Evolutionary conservation across 2,113 vertebrate genomes (phyloP).

Genomic region (Diadophis punctatus): DNA sequence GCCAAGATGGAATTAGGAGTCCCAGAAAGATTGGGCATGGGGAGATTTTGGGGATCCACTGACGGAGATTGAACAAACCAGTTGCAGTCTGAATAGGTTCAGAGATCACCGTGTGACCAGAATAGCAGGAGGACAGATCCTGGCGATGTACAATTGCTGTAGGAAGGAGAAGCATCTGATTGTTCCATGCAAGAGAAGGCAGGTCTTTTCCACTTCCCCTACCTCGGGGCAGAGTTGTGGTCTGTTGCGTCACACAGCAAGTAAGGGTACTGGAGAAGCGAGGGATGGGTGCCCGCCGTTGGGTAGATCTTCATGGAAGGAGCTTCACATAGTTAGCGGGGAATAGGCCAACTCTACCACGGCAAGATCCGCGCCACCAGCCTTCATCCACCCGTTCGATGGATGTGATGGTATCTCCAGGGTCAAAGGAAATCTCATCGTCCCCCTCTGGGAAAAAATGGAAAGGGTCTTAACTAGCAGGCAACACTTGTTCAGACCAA

Average conservation of each 20-base stretch:
- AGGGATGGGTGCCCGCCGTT: fast-evolving
- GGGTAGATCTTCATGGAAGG: constrained; percentile 48
- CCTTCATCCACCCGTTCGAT: constrained; percentile 88
- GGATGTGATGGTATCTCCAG: constrained; percentile 81
- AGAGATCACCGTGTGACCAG: neutral
- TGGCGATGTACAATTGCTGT: neutral
- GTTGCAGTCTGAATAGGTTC: neutral
- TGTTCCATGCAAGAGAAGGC: too few relatives aligned
- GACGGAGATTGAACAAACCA: neutral
- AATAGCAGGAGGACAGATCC: too few relatives aligned
- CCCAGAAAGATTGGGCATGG: neutral
- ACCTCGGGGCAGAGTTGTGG: neutral
- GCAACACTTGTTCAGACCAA: neutral
- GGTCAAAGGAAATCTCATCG: constrained; percentile 87
- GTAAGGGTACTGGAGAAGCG: neutral
- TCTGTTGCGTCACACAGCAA: neutral
- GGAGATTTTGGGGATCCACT: neutral
- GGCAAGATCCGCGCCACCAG: constrained; percentile 85
- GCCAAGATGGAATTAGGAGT: neutral
- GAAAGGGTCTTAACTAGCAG: neutral
- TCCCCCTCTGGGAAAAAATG: constrained; percentile 70
- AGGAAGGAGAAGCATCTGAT: neutral
- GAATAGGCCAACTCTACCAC: constrained; percentile 76
- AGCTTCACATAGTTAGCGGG: constrained; percentile 82
- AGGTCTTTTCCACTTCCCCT: neutral